Conservation (phyloP, 2,797 vertebrate species). For the Melanogrammus aeglefinus region DNA sequence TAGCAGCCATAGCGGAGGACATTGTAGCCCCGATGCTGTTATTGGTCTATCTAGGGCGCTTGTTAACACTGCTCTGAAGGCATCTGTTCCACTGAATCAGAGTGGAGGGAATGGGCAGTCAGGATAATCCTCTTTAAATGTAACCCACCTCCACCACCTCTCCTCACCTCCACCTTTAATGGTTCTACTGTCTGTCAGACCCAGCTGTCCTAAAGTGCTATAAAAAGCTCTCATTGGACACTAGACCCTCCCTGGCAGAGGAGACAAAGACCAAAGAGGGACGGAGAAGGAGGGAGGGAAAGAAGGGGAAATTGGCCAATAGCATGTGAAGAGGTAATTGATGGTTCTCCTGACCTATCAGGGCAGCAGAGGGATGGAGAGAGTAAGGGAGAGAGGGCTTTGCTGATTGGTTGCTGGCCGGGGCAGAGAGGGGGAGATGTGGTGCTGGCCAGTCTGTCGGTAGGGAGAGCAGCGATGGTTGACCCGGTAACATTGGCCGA, state of each 20-base stretch:
- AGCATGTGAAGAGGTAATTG: background rate
- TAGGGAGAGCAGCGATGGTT: slow-evolving; percentile 41
- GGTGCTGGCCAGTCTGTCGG: background rate
- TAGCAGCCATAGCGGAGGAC: too few species aligned
- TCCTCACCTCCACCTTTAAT: background rate
- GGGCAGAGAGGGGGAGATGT: background rate
- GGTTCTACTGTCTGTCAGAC: slow-evolving; percentile 26
- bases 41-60: background rate
- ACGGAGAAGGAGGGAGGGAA: background rate
- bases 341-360: slow-evolving; percentile 14
- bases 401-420: slow-evolving; percentile 7
- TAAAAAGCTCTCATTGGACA: slow-evolving; percentile 54
- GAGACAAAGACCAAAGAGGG: background rate
- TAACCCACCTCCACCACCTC: background rate
- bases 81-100: too few species aligned
- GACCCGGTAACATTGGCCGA: slow-evolving; percentile 44
- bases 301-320: background rate
- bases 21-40: background rate
- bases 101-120: too few species aligned
- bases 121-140: background rate
- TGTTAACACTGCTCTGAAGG: background rate
- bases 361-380: slow-evolving; percentile 17
- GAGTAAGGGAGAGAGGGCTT: slow-evolving; percentile 14
- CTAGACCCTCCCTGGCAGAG: background rate
- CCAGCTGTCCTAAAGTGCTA: slow-evolving; percentile 56